Percentiles rank a stretch among this genome's conserved stretches.
These are phyloP conservation scores for Conus canariensis DNA, from an alignment of 2,888 invertebrate species.

Conservation along the genomic window DNA sequence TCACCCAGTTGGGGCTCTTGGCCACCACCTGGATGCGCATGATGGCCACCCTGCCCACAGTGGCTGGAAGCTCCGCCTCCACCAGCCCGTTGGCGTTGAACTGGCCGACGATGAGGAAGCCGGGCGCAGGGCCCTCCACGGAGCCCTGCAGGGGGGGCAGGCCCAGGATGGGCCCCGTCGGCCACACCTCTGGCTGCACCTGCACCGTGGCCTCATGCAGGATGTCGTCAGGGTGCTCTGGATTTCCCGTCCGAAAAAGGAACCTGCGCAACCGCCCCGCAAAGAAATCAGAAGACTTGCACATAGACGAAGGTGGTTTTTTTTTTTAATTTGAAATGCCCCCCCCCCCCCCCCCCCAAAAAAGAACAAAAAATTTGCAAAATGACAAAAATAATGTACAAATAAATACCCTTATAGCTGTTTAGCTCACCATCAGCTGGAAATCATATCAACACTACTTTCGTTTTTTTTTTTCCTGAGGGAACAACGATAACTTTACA, in stretches of 20 bases:
- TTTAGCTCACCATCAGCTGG: too few species aligned
- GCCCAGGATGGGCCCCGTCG: constrained; percentile 7
- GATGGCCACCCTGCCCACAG: constrained; percentile 85
- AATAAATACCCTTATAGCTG: too few species aligned
- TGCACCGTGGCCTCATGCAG: constrained; percentile 93
- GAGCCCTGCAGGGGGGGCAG: constrained; percentile 75
- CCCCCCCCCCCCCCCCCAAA: too few species aligned
- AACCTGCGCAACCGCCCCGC: constrained; percentile 60
- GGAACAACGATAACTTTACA: too few species aligned
- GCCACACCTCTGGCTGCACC: constrained; percentile 82
- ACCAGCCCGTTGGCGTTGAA: constrained; percentile 92
- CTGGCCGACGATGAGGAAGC: constrained; percentile 86
- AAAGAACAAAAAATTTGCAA: too few species aligned
- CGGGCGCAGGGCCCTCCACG: constrained; percentile 81
- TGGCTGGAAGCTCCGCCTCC: constrained; percentile 85
- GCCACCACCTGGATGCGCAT: constrained; percentile 89
- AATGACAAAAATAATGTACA: too few species aligned
- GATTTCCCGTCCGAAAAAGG: constrained; percentile 87
- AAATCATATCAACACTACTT: too few species aligned
- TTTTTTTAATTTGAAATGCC: too few species aligned
- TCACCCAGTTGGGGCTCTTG: constrained; percentile 92
- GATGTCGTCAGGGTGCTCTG: constrained; percentile 92
- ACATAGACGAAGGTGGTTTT: too few species aligned
- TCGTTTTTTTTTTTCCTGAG: too few species aligned
- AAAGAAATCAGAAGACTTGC: constrained; percentile 16